Evolutionary conservation across 1,140 invertebrate species (phyloP).

Genomic region (Drosophila saltans): DNA sequence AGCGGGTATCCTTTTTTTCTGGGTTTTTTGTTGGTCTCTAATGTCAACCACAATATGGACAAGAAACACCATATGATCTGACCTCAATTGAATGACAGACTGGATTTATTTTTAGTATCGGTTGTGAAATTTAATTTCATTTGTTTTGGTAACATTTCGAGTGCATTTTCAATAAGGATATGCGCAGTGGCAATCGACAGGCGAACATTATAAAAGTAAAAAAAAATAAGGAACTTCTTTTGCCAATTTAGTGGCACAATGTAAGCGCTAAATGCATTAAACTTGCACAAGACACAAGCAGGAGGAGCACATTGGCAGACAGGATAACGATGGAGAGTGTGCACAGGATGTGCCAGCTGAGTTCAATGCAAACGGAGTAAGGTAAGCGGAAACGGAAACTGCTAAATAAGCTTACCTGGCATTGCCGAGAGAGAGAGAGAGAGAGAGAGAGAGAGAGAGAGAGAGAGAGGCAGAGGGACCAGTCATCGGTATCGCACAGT

Average conservation of each 20-base stretch:
- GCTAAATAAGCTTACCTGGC: constrained; percentile 72
- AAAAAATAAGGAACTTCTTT: constrained; percentile 26
- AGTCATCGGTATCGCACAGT: constrained; percentile 1
- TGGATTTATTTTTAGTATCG: constrained; percentile 36
- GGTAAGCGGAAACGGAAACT: constrained; percentile 74
- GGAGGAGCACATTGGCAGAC: neutral
- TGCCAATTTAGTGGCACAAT: constrained; percentile 72
- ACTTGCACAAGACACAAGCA: constrained; percentile 62
- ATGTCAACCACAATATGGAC: constrained; percentile 54
- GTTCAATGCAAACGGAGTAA: constrained; percentile 58
- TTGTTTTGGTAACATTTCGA: constrained; percentile 49
- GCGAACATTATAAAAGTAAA: constrained; percentile 19
- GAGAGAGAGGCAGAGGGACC: too few species aligned
- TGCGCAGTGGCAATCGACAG: constrained; percentile 43
- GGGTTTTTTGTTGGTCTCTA: constrained; percentile 26
- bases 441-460: too few species aligned
- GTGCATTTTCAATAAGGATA: constrained; percentile 41
- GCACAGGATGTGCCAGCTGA: constrained; percentile 65
- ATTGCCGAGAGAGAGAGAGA: too few species aligned
- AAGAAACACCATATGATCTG: constrained; percentile 52
- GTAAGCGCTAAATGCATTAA: constrained; percentile 78
- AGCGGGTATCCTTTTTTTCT: constrained; percentile 45
- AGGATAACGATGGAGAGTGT: constrained; percentile 19
- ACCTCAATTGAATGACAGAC: constrained; percentile 48
- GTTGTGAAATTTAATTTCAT: constrained; percentile 54